Base-by-base conservation (phyloP, 2,888 invertebrate genomes). In the Neuroscelio doddi region DNA sequence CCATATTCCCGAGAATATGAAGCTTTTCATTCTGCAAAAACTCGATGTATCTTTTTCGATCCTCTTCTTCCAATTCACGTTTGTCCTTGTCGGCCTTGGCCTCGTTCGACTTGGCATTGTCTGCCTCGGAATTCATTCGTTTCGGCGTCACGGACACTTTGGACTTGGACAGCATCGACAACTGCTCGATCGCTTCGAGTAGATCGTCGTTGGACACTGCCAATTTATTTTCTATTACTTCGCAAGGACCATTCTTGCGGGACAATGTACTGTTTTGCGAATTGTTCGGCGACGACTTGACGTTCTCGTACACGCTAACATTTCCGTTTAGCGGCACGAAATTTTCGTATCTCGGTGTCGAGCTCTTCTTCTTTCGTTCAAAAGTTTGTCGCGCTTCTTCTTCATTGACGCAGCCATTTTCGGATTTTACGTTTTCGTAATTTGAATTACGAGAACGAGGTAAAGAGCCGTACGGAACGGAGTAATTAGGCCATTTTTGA, bases 141-240 rank as follows among this genome's bases (percentile, higher is more conserved):
- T 82, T 82, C 4, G 83, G 81, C 1, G 79, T 81, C 26, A 74
- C 68, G 49, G 70, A 76, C n/a, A 55, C 61, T 64, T 71, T 72
- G 27, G 77, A 69, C 44, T 78, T 82, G 1, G 82, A 80, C 7
- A 84, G 75, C 79, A 82, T 82, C 7, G 84, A 88, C 56, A 84
- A 85, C 86, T 83, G 82, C 71, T 76, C 83, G 59, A 75, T 84
- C 29, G 77, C 85, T 70, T 84, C 84, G 27, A 86, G 79, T 17
- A 86, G 81, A 65, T 86, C 86, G 68, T 85, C 84, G 72, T 85
- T 85, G 52, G 82, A 81, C 64, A 87, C 84, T 5, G 86, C 85
- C 59, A 87, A 82, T 70, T 87, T 87, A 62, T 85, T 86, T 59
- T 87, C 87, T 32, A 85, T 84, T 15, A 85, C 77, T 51, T 86